Conservation (phyloP, 2,113 vertebrate species). For the Dasypus novemcinctus region DNA sequence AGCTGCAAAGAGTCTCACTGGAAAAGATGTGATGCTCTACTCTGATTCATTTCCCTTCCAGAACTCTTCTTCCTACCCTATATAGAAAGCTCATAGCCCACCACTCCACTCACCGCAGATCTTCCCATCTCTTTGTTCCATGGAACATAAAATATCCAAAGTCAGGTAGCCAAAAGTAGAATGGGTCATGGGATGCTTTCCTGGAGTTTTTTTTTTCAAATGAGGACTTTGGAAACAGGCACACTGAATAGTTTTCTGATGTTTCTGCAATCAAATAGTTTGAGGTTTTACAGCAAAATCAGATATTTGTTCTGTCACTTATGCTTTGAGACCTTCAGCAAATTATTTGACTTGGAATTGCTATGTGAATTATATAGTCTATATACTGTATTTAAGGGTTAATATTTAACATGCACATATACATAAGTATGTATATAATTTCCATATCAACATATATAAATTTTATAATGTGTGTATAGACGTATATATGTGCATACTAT, state of each 20-base stretch:
- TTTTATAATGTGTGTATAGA: neutral
- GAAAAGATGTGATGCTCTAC: neutral
- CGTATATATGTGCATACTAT: too few relatives aligned
- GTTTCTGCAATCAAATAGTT: neutral
- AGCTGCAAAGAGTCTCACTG: neutral
- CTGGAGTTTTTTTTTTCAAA: neutral
- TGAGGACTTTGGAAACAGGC: neutral
- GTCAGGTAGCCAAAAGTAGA: neutral
- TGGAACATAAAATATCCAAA: neutral
- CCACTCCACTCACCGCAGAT: neutral
- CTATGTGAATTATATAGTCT: neutral
- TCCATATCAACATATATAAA: neutral
- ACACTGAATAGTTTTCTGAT: neutral
- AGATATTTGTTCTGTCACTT: neutral
- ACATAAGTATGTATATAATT: neutral
- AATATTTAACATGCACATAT: neutral
- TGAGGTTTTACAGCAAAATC: neutral
- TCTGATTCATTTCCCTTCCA: neutral
- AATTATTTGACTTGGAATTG: conserved; percentile 30
- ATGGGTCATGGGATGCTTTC: neutral
- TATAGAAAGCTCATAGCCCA: neutral
- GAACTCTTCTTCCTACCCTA: neutral
- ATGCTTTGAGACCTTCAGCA: neutral
- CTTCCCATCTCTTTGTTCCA: neutral
- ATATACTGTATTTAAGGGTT: neutral